Evolutionary conservation across 2,797 vertebrate genomes (phyloP).

Genomic region (Yasuhikotakia modesta): DNA sequence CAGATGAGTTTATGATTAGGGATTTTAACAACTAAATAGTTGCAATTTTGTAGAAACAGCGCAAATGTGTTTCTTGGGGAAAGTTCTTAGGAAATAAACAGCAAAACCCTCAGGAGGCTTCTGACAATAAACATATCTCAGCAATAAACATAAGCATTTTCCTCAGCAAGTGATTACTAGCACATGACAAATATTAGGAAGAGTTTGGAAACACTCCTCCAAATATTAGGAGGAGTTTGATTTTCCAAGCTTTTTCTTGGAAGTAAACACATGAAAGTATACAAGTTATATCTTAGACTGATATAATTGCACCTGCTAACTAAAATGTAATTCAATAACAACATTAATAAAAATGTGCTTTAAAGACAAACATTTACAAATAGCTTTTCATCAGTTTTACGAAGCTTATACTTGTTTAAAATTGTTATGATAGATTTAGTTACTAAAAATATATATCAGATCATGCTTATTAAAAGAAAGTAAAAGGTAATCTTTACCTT

Average conservation of each 20-base stretch:
- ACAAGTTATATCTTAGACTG: neutral
- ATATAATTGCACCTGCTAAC: neutral
- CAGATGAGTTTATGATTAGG: neutral
- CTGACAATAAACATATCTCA: constrained; percentile 38
- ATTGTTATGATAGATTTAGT: too few species aligned
- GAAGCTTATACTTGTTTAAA: too few species aligned
- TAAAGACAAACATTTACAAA: too few species aligned
- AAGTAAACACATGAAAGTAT: neutral
- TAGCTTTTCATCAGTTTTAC: too few species aligned
- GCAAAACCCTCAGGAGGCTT: constrained; percentile 21
- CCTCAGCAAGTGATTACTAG: constrained; percentile 13
- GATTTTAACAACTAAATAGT: neutral
- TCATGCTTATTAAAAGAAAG: too few species aligned
- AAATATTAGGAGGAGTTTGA: constrained; percentile 21
- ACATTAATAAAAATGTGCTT: too few species aligned
- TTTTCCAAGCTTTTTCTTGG: neutral
- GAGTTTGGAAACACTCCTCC: too few species aligned
- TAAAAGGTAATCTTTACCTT: constrained; percentile 59
- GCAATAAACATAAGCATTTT: constrained; percentile 25
- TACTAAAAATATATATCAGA: too few species aligned
- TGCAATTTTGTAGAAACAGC: neutral
- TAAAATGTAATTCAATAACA: too few species aligned
- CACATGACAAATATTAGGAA: constrained; percentile 24
- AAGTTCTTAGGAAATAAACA: constrained; percentile 8
- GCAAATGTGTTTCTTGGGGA: neutral